Base-by-base conservation (phyloP, 2,797 vertebrate species). In the Buceros bicornis region DNA sequence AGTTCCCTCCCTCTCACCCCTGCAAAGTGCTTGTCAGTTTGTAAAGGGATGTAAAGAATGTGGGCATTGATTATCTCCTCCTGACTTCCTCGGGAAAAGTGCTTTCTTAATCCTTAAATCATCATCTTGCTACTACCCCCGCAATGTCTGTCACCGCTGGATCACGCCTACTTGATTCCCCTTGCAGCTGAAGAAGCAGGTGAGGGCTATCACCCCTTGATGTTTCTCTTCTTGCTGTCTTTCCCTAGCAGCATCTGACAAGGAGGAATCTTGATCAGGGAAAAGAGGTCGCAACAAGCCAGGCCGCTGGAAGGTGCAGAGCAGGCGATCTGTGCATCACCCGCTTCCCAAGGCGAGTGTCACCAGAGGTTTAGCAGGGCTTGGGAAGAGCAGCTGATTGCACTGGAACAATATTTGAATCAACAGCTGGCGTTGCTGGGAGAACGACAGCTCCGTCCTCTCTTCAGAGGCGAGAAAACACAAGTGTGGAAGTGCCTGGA, bases 31-130 rank as follows among this genome's bases (percentile, higher is more conserved):
- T 88, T 77, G 61, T 90, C 64, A 74, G 2, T 89, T 94, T 43
- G 21, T 56, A 83, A 94, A 93, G 33, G 64, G 89, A 78, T 80
- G 69, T 85, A 58, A 90, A 84, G 92, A 85, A 73, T 33, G 56
- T 76, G 74, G 65, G 86, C 72, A 90, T 51, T 74, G 78, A 94
- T 96, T 90, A 86, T 37, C 40, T 95, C 65, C 90, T 88, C 53
- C 73, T 83, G 89, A 80, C 81, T 85, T 95, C 91, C 95, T 87
- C 14, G 13, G 80, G 65, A 92, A 95, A 97, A 95, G 83, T 92
- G 87, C 92, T 94, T 95, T 95, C 67, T 67, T 80, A 93, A 89
- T 74, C 88, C 77, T 92, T 64, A 85, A 89, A 26, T 82, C 40
- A 64, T 78, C 67, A 33, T 85, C 80, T 80, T 84, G 60, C 67